These are phyloP conservation scores for Dinocampus coccinellae DNA, from an alignment of 2,888 invertebrate genomes.

Conservation along the genomic window DNA sequence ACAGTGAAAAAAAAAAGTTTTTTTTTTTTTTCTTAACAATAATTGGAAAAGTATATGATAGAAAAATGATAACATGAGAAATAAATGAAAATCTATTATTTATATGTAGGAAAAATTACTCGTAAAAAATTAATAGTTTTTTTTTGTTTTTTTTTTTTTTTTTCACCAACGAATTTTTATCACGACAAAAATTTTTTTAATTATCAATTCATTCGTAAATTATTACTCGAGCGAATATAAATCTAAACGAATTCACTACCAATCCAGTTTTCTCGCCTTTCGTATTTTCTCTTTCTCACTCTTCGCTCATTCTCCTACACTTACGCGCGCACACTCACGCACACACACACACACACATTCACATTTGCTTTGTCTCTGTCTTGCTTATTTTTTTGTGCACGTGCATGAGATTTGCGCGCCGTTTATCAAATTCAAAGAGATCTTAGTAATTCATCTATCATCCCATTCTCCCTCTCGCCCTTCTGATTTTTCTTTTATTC, in stretches of 20 bases:
- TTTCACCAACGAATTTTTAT: conserved; percentile 2
- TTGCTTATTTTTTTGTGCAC: neutral
- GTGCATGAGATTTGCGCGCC: neutral
- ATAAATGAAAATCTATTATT: too few relatives aligned
- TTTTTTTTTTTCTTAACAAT: too few relatives aligned
- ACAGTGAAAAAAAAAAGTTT: too few relatives aligned
- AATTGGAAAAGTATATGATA: too few relatives aligned
- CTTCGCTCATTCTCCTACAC: neutral
- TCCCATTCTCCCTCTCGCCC: too few relatives aligned
- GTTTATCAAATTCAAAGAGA: neutral
- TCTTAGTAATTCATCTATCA: neutral
- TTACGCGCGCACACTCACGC: neutral
- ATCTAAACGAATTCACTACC: neutral
- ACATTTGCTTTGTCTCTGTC: too few relatives aligned
- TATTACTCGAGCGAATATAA: neutral
- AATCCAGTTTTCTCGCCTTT: neutral
- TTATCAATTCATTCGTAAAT: conserved; percentile 5
- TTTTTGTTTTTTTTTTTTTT: conserved; percentile 10
- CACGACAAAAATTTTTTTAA: neutral
- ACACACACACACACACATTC: too few relatives aligned
- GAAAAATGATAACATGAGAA: too few relatives aligned
- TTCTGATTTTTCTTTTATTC: too few relatives aligned
- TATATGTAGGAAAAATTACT: too few relatives aligned
- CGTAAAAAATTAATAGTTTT: too few relatives aligned
- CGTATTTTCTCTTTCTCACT: neutral